Evolutionary conservation across 2,888 invertebrate genomes (phyloP).

Genomic region (Phlogophora meticulosa): DNA sequence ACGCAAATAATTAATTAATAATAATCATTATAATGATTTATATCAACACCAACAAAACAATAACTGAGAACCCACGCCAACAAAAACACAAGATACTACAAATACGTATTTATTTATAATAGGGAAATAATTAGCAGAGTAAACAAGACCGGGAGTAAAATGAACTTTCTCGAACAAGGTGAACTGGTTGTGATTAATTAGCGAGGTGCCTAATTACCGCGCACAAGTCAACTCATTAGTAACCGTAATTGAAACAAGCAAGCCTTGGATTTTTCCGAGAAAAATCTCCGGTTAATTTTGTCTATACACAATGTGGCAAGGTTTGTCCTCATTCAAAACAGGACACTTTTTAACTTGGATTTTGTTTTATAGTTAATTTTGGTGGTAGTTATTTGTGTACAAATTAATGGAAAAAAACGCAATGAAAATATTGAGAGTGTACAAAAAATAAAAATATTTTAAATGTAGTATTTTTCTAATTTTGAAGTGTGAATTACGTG

Average conservation of each 20-base stretch:
- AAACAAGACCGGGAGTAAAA: conserved; percentile 80
- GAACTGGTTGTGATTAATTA: conserved; percentile 87
- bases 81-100: conserved; percentile 35
- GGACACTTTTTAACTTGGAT: conserved; percentile 40
- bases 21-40: too few species aligned
- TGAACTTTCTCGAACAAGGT: conserved; percentile 80
- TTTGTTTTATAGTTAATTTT: neutral
- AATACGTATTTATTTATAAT: conserved; percentile 69
- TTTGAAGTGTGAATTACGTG: too few species aligned
- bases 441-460: too few species aligned
- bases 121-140: conserved; percentile 69
- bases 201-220: conserved; percentile 87
- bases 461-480: too few species aligned
- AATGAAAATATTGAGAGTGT: too few species aligned
- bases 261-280: conserved; percentile 82
- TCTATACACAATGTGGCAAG: conserved; percentile 62
- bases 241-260: conserved; percentile 87
- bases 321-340: conserved; percentile 40
- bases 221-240: conserved; percentile 88
- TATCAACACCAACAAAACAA: neutral
- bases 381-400: neutral
- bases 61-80: conserved; percentile 10
- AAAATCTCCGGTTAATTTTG: conserved; percentile 80
- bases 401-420: too few species aligned
- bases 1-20: too few species aligned